Evolutionary conservation across 1,140 invertebrate species (phyloP).

Genomic region (Magallana gigas): DNA sequence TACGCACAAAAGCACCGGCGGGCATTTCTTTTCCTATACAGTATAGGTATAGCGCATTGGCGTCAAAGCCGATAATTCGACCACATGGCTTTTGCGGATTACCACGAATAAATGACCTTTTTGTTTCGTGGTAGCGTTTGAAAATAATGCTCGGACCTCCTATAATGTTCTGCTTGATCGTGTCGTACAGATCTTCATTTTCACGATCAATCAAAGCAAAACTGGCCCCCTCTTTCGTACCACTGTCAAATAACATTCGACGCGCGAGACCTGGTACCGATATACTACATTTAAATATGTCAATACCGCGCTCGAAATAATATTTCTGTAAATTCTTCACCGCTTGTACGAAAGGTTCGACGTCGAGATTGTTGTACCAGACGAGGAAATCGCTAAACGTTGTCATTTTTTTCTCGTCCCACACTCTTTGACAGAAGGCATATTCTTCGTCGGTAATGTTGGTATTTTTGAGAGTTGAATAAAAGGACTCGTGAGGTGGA

Average conservation of each 20-base stretch:
- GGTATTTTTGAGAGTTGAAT: too few relatives aligned
- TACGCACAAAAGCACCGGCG: too few relatives aligned
- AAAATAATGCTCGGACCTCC: too few relatives aligned
- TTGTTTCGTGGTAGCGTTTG: too few relatives aligned
- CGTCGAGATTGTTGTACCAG: constrained; percentile 61
- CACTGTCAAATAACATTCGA: constrained; percentile 47
- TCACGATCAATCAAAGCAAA: constrained; percentile 52
- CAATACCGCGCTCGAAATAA: constrained; percentile 38
- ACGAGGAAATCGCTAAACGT: constrained; percentile 55
- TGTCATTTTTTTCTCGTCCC: constrained; percentile 53
- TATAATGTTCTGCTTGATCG: too few relatives aligned
- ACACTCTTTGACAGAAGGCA: constrained; percentile 14
- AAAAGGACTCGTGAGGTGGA: too few relatives aligned
- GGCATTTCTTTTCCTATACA: too few relatives aligned
- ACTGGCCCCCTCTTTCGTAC: background rate
- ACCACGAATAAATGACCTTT: too few relatives aligned
- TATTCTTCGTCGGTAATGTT: too few relatives aligned
- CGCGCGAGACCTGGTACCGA: constrained; percentile 45
- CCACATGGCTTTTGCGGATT: too few relatives aligned
- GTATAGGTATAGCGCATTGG: too few relatives aligned
- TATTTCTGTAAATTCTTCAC: constrained; percentile 40
- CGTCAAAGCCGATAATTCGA: too few relatives aligned
- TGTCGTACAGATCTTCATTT: constrained; percentile 52
- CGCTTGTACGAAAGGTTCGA: constrained; percentile 56
- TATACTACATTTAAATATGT: constrained; percentile 60